Evolutionary conservation across 1,140 invertebrate species (phyloP), one percentile per base, ranked within the genome.

Genomic region (Hycleus cichorii): DNA sequence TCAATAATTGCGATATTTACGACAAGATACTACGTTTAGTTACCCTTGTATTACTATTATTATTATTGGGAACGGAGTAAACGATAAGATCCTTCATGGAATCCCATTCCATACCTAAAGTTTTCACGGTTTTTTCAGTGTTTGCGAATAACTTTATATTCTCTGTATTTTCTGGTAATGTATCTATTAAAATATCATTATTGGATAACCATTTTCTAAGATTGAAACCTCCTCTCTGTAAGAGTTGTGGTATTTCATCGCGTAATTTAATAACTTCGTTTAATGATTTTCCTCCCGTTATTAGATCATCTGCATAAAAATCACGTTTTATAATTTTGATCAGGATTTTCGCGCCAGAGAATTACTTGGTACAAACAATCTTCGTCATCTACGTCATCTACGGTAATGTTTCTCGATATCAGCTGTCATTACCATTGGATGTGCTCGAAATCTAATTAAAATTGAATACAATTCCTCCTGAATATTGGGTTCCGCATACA

Each of bases 391-490:
- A 79, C 52, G 75, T 58, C 58, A 72, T 12, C 12, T 69, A 26
- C 73, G 58, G 62, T 73, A 77, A 72, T 76, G 76, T 61, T 75
- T 71, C 24, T 47, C 51, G 11, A 72, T 63, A 51, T 73, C 71
- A 2, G 57, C 60, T 12, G 59, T 58, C 26, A 73, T 47, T 6
- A 68, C 64, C 47, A 63, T 60, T 44, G 24, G 47, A 46, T 72
- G 62, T 5, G 58, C 55, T 26, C 73, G 58, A 64, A 78, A 78
- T 2, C 70, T 57, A 0, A 72, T 10, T 9, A 76, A 12, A 32
- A 74, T 64, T 12, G 59, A 52, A 9, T 0, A 62, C 7, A 76
- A 52, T 11, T 74, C 70, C 27, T 72, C 58, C 49, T 76, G 74
- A 10, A 75, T 49, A 4, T 49, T 65, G 4, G 72, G 69, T 26